Evolutionary conservation across 2,888 invertebrate species (phyloP).

Genomic region (Lochmaea capreae): DNA sequence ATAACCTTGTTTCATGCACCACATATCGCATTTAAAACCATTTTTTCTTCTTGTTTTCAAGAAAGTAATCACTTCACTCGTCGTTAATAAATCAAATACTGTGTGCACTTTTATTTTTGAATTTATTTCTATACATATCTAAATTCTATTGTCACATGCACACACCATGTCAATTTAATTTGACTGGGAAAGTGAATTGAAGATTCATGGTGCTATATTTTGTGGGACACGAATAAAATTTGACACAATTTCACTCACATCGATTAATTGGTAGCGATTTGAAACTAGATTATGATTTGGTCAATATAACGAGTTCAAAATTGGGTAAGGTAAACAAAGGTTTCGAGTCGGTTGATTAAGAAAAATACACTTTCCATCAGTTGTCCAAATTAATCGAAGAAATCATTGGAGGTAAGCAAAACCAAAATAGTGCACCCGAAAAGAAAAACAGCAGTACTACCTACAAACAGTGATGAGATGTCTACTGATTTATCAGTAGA

Average conservation of each 20-base stretch:
- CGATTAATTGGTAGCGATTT: constrained; percentile 7
- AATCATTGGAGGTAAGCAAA: too few species aligned
- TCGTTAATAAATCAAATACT: constrained; percentile 32
- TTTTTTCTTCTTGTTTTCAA: constrained; percentile 11
- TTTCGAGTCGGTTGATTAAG: too few species aligned
- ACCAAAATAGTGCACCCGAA: too few species aligned
- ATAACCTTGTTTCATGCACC: constrained; percentile 28
- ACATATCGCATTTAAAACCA: constrained; percentile 19
- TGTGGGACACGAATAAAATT: constrained; percentile 19
- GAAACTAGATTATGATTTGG: neutral
- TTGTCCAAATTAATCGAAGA: too few species aligned
- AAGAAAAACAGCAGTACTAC: too few species aligned
- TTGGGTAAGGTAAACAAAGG: neutral
- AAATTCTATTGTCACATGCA: constrained; percentile 26
- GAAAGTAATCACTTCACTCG: constrained; percentile 27
- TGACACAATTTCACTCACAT: neutral
- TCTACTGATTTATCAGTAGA: too few species aligned
- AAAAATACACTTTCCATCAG: too few species aligned
- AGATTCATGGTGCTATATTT: constrained; percentile 9
- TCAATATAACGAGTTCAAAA: neutral
- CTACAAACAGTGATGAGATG: too few species aligned
- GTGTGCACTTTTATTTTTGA: constrained; percentile 20
- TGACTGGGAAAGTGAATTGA: constrained; percentile 33
- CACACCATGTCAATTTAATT: constrained; percentile 38
- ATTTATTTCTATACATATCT: constrained; percentile 17